phyloP scores from a whole-genome alignment of 2,888 invertebrate species.

The Papilio gigon region DNA sequence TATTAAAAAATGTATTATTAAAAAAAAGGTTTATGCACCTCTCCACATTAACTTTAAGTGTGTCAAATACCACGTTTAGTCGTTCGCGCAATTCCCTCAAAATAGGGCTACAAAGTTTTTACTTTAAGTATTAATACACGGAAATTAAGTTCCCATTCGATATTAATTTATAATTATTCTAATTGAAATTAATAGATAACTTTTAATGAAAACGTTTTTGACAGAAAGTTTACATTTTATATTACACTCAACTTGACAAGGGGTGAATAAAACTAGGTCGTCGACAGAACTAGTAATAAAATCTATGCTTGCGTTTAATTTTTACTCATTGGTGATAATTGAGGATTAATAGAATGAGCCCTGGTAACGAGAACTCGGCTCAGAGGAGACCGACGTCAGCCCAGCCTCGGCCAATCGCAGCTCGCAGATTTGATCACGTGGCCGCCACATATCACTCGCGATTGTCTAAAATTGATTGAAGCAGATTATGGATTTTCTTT shows the following conservation, averaged over 20 bases:
- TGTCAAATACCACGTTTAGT: no score
- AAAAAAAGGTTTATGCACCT: no score
- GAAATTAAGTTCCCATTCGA: no score
- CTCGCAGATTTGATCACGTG: slow-evolving; percentile 33
- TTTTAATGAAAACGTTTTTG: background rate
- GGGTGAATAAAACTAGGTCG: slow-evolving; percentile 1
- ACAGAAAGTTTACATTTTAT: background rate
- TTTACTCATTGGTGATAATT: slow-evolving; percentile 19
- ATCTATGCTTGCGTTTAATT: slow-evolving; percentile 5
- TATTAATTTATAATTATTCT: background rate
- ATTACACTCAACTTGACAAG: background rate
- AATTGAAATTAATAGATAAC: background rate
- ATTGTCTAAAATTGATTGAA: slow-evolving; percentile 38
- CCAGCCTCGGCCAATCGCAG: slow-evolving; percentile 30
- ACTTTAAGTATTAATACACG: no score
- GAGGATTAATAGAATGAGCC: slow-evolving; percentile 32
- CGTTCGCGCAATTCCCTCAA: no score
- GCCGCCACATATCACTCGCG: slow-evolving; percentile 34
- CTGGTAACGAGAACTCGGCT: slow-evolving; percentile 27
- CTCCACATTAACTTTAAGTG: no score
- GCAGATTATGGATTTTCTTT: slow-evolving; percentile 39
- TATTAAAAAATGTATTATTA: no score
- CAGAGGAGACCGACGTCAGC: slow-evolving; percentile 35
- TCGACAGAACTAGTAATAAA: background rate
- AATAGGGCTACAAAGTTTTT: no score